phyloP scores from a whole-genome alignment of 2,888 invertebrate species.

The Pseudococcus longispinus region DNA sequence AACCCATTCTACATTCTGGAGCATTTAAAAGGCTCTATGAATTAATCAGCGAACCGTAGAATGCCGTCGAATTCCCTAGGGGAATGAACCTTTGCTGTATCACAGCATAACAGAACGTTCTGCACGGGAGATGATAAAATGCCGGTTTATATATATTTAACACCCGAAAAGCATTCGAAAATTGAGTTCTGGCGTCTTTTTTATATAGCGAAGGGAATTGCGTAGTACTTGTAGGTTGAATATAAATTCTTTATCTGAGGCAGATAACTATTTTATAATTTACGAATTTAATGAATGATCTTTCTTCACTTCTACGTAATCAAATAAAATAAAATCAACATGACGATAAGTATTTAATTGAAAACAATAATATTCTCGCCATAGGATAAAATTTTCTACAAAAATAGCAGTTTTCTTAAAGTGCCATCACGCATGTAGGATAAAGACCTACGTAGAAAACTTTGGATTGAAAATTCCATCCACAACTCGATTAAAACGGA shows the following conservation, averaged over 20 bases:
- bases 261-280: background rate
- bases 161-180: constrained; percentile 37
- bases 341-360: no score
- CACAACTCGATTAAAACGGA: constrained; percentile 1
- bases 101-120: constrained; percentile 53
- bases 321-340: no score
- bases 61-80: constrained; percentile 43
- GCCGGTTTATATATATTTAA: constrained; percentile 35
- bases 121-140: constrained; percentile 48
- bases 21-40: background rate
- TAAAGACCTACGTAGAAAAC: background rate
- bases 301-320: no score
- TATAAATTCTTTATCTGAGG: background rate
- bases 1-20: constrained; percentile 12
- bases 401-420: no score
- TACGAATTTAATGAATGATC: background rate
- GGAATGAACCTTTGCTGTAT: constrained; percentile 48
- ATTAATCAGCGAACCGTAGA: constrained; percentile 51
- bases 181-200: constrained; percentile 35
- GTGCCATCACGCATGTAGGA: background rate
- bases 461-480: background rate
- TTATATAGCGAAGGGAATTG: background rate
- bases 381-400: no score
- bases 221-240: background rate
- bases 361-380: no score